phyloP scores from a whole-genome alignment of 2,888 invertebrate genomes.

The Mycalesis mineus region DNA sequence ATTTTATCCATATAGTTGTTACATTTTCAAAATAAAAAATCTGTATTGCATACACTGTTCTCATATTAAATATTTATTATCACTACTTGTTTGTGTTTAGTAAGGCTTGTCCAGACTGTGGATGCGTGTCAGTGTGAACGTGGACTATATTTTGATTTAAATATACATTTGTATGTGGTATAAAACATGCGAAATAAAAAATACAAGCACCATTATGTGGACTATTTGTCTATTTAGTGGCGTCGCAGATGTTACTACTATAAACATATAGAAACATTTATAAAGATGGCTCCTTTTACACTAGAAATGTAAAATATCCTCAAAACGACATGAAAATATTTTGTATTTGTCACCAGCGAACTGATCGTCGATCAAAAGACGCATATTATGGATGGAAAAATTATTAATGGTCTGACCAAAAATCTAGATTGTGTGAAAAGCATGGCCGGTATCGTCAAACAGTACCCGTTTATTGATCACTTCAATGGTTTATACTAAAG shows the following conservation, averaged over 20 bases:
- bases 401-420: too few species aligned
- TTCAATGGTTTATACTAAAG: too few species aligned
- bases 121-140: not conserved
- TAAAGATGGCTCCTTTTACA: too few species aligned
- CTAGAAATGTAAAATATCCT: too few species aligned
- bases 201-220: slow-evolving; percentile 6
- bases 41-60: not conserved
- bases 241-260: too few species aligned
- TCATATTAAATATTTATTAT: not conserved
- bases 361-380: too few species aligned
- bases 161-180: not conserved
- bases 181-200: not conserved
- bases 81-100: not conserved
- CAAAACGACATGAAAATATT: too few species aligned
- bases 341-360: too few species aligned
- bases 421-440: not conserved
- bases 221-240: not conserved
- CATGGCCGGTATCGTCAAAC: too few species aligned
- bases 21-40: not conserved
- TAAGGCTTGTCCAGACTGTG: not conserved
- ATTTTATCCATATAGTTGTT: not conserved
- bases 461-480: too few species aligned
- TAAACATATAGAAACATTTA: too few species aligned
- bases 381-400: too few species aligned
- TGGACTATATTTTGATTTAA: not conserved